These are phyloP conservation scores for Coenonympha arcania DNA, from an alignment of 2,888 invertebrate genomes.

Conservation along the genomic window DNA sequence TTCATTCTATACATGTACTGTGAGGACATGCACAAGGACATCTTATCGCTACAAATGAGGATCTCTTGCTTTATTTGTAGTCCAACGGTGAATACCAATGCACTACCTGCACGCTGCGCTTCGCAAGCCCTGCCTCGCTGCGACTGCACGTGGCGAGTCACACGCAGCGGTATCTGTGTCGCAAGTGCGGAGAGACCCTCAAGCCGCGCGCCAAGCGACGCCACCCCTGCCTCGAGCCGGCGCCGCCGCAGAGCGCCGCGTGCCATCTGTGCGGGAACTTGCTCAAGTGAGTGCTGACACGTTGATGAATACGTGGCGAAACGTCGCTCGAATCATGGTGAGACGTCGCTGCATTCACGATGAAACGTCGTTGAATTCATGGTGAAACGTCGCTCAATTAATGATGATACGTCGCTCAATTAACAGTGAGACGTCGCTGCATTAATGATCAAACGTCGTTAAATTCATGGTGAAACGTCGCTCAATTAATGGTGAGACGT, in stretches of 20 bases:
- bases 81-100: constrained; percentile 62
- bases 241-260: constrained; percentile 24
- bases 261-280: constrained; percentile 44
- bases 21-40: too few species aligned
- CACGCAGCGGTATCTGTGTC: constrained; percentile 38
- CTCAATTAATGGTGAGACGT: background rate
- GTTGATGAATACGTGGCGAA: constrained; percentile 15
- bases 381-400: background rate
- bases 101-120: constrained; percentile 49
- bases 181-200: constrained; percentile 29
- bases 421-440: background rate
- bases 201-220: constrained; percentile 29
- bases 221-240: constrained; percentile 32
- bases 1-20: too few species aligned
- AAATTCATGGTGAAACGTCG: background rate
- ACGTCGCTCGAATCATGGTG: background rate
- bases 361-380: background rate
- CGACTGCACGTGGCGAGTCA: constrained; percentile 45
- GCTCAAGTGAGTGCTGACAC: constrained; percentile 56
- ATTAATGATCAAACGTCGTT: background rate
- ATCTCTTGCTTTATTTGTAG: too few species aligned
- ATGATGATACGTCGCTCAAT: background rate
- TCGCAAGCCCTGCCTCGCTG: constrained; percentile 46
- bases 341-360: background rate
- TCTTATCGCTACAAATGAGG: too few species aligned